phyloP scores from a whole-genome alignment of 2,797 vertebrate genomes.

The Petrocephalus schoutedeni region DNA sequence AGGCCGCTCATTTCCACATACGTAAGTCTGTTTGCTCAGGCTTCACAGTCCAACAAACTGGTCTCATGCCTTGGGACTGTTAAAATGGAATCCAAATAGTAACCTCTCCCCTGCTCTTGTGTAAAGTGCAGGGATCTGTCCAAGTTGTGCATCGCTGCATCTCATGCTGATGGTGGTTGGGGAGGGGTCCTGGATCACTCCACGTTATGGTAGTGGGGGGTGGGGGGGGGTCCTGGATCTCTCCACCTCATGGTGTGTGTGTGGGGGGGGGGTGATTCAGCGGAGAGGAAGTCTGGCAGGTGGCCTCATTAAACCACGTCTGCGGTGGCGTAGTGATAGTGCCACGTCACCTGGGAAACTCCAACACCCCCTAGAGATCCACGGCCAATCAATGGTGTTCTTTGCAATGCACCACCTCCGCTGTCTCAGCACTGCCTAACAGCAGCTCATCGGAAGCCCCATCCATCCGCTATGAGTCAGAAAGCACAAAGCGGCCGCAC shows the following conservation, averaged over 20 bases:
- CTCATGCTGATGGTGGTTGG: too few species aligned
- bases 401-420: not conserved
- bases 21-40: not conserved
- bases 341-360: not conserved
- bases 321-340: not conserved
- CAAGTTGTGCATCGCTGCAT: not conserved
- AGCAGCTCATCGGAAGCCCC: not conserved
- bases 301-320: not conserved
- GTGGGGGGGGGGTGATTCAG: not conserved
- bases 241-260: too few species aligned
- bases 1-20: not conserved
- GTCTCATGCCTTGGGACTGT: not conserved
- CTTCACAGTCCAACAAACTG: not conserved
- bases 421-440: not conserved
- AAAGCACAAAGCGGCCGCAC: not conserved
- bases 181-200: too few species aligned
- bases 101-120: not conserved
- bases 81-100: not conserved
- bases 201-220: too few species aligned
- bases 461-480: not conserved
- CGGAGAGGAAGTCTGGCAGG: not conserved
- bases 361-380: not conserved
- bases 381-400: not conserved
- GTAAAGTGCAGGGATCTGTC: not conserved
- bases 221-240: not conserved